Evolutionary conservation across 64 coral and sea anemone species (phyloP).

Genomic region (Anthopleura sola): DNA sequence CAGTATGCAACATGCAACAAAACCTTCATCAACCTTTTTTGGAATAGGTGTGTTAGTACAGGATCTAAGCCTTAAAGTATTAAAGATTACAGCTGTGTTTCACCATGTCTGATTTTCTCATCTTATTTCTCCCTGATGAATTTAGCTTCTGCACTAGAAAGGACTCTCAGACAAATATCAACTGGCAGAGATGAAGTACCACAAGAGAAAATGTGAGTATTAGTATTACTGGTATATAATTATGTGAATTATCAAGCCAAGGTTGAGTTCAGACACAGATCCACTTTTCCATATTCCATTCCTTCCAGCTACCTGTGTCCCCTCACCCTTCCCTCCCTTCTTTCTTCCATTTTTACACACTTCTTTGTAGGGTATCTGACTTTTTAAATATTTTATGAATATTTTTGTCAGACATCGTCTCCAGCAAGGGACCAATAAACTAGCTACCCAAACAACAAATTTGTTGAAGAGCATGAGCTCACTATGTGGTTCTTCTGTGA

Average conservation of each 20-base stretch:
- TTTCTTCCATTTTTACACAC: no score
- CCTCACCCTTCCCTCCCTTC: no score
- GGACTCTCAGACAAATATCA: conserved; percentile 53
- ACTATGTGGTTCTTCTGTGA: conserved; percentile 67
- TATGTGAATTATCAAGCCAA: no score
- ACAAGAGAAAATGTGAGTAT: conserved; percentile 72
- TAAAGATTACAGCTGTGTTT: no score
- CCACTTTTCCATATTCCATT: no score
- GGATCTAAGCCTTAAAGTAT: no score
- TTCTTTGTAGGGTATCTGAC: not conserved
- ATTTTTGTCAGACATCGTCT: conserved; percentile 56
- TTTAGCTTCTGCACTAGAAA: conserved; percentile 68
- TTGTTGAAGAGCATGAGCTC: conserved; percentile 80
- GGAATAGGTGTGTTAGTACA: no score
- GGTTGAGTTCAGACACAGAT: no score
- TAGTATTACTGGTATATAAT: not conserved
- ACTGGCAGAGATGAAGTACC: conserved; percentile 53
- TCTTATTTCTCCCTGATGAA: not conserved
- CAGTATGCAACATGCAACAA: no score
- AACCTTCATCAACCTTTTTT: no score
- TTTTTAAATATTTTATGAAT: not conserved
- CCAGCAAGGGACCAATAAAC: conserved; percentile 74
- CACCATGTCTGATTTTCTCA: not conserved
- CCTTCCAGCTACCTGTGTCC: no score
- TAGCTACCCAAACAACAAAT: conserved; percentile 61